phyloP scores from a whole-genome alignment of 2,797 vertebrate species.

The Sebastes glaucus region DNA sequence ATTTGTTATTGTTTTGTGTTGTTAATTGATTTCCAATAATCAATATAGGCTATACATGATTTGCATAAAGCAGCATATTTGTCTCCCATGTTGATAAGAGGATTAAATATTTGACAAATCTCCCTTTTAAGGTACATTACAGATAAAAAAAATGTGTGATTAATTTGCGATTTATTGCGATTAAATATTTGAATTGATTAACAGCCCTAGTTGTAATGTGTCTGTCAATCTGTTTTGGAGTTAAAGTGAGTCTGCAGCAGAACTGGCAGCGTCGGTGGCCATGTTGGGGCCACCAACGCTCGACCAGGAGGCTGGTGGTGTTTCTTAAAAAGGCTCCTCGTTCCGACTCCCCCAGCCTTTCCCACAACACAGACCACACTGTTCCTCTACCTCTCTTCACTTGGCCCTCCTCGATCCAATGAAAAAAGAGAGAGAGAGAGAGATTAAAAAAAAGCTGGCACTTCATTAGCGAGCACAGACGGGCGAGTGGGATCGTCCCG shows the following conservation, averaged over 20 bases:
- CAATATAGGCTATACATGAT: no score
- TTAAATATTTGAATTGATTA: not conserved
- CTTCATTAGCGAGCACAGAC: conserved; percentile 79
- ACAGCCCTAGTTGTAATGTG: not conserved
- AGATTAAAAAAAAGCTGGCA: conserved; percentile 60
- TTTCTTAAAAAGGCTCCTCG: conserved; percentile 66
- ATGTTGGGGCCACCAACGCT: conserved; percentile 6
- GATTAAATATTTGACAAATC: no score
- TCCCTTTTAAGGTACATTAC: no score
- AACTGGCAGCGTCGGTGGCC: conserved; percentile 34
- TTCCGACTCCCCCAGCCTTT: conserved; percentile 47
- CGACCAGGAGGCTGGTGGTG: conserved; percentile 13
- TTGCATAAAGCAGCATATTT: no score
- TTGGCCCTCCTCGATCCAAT: conserved; percentile 40
- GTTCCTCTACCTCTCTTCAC: conserved; percentile 52
- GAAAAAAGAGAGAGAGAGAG: not conserved
- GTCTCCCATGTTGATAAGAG: no score
- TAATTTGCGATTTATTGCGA: no score
- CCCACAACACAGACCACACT: conserved; percentile 52
- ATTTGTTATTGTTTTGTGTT: no score
- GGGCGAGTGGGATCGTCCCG: conserved; percentile 79
- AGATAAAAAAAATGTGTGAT: no score
- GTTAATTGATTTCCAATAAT: no score
- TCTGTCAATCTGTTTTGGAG: not conserved
- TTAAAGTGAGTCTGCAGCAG: conserved; percentile 2